Evolutionary conservation across 2,113 vertebrate species (phyloP).

Genomic region (Dasyornis broadbenti): DNA sequence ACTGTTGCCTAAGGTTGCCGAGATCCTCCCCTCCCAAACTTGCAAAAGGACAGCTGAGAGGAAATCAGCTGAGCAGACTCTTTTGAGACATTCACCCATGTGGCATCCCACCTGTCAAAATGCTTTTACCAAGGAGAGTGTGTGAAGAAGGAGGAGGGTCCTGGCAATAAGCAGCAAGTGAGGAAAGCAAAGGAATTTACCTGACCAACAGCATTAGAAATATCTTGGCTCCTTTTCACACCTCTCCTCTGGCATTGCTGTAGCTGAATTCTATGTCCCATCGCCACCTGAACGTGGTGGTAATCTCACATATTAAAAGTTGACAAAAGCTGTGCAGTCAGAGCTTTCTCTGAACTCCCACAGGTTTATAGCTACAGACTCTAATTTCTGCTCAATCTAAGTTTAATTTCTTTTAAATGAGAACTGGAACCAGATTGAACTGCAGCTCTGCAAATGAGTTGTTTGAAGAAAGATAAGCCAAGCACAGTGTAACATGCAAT

Average conservation of each 20-base stretch:
- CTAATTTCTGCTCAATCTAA: background rate
- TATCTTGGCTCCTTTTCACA: background rate
- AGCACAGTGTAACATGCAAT: background rate
- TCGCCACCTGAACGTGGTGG: background rate
- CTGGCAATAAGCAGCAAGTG: background rate
- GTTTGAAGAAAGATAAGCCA: conserved; percentile 44
- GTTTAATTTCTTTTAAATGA: background rate
- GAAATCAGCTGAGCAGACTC: background rate
- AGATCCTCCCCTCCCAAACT: background rate
- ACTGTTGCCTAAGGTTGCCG: background rate
- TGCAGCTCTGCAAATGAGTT: conserved; percentile 12
- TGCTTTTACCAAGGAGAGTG: background rate
- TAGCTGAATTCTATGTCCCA: background rate
- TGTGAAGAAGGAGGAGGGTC: background rate
- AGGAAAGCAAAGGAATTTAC: background rate
- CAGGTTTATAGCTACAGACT: background rate
- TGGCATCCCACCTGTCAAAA: background rate
- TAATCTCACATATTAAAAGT: background rate
- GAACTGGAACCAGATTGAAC: background rate
- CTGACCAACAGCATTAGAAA: background rate
- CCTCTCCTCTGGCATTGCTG: background rate
- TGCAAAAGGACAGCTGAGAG: background rate
- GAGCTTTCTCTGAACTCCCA: background rate
- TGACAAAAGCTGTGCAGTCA: background rate
- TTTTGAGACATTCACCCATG: background rate